Evolutionary conservation across 2,888 invertebrate species (phyloP).

Genomic region (Rosalia funebris): DNA sequence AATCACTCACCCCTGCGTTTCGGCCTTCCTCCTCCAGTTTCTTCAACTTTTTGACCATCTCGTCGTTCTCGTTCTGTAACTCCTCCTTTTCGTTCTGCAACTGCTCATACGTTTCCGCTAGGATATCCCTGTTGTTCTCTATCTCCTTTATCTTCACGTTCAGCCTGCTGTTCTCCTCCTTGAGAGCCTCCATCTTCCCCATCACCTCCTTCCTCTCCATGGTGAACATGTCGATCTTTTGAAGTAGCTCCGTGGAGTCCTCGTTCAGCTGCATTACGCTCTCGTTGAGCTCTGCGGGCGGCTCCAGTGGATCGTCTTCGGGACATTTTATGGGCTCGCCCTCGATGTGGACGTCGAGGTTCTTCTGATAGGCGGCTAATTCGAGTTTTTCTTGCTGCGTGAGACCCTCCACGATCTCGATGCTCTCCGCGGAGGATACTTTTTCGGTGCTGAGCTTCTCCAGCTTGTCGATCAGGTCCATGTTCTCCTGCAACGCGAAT

Average conservation of each 20-base stretch:
- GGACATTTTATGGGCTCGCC: constrained; percentile 42
- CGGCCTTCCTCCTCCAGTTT: constrained; percentile 16
- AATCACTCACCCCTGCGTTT: no score
- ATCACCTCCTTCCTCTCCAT: constrained; percentile 76
- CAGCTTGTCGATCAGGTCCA: constrained; percentile 77
- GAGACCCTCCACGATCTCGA: constrained; percentile 78
- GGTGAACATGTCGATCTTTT: constrained; percentile 75
- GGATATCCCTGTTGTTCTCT: constrained; percentile 61
- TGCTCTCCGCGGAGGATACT: constrained; percentile 80
- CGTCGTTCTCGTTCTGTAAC: constrained; percentile 64
- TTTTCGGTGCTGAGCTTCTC: constrained; percentile 78
- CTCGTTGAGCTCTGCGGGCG: constrained; percentile 66
- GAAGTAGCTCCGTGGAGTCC: constrained; percentile 73
- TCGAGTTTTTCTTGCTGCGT: constrained; percentile 78
- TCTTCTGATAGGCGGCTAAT: constrained; percentile 74
- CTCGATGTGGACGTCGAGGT: constrained; percentile 53
- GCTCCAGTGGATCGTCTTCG: constrained; percentile 44
- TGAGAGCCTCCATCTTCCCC: constrained; percentile 74
- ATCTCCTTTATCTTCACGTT: constrained; percentile 65
- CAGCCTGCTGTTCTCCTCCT: constrained; percentile 69
- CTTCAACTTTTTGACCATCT: constrained; percentile 43
- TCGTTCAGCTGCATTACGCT: constrained; percentile 70
- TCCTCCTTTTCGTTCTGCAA: constrained; percentile 65
- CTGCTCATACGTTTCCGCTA: constrained; percentile 62
- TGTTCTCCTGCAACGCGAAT: constrained; percentile 70